These are phyloP conservation scores for Cepaea hortensis DNA, from an alignment of 2,888 invertebrate genomes.

Conservation along the genomic window DNA sequence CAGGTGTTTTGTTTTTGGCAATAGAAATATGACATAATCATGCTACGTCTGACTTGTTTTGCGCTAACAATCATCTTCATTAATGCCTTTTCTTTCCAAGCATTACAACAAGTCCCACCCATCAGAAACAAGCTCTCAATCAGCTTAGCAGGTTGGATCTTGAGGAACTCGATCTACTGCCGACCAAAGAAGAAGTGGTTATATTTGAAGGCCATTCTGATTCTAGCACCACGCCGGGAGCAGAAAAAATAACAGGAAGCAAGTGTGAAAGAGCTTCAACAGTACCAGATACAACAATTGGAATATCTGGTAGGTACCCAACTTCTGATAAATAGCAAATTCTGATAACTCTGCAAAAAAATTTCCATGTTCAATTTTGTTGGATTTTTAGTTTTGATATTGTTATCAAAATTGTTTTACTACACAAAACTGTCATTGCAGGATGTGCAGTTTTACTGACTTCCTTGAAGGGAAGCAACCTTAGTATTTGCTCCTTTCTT, in stretches of 20 bases:
- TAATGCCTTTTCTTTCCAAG: not conserved
- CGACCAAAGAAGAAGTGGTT: conserved; percentile 64
- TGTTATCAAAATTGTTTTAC: too few relatives aligned
- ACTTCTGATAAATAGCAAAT: not conserved
- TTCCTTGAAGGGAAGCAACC: too few relatives aligned
- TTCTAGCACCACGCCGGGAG: too few relatives aligned
- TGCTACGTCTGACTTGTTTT: too few relatives aligned
- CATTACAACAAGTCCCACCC: conserved; percentile 24
- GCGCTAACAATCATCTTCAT: not conserved
- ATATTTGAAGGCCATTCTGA: conserved; percentile 26
- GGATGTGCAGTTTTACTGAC: too few relatives aligned
- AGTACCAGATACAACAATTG: conserved; percentile 3
- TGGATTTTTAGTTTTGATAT: too few relatives aligned
- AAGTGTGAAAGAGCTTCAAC: not conserved
- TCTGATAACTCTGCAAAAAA: not conserved
- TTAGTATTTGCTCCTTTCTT: not conserved
- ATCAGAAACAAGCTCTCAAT: conserved; percentile 4
- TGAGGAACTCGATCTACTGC: conserved; percentile 64
- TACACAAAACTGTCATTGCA: too few relatives aligned
- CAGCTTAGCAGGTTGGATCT: conserved; percentile 42
- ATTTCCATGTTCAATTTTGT: too few relatives aligned
- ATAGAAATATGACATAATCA: too few relatives aligned
- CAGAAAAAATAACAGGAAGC: not conserved
- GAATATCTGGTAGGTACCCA: conserved; percentile 21
- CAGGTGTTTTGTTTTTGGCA: too few relatives aligned